These are phyloP conservation scores for Pelodiscus sinensis DNA, from an alignment of 2,113 vertebrate species.

Conservation along the genomic window DNA sequence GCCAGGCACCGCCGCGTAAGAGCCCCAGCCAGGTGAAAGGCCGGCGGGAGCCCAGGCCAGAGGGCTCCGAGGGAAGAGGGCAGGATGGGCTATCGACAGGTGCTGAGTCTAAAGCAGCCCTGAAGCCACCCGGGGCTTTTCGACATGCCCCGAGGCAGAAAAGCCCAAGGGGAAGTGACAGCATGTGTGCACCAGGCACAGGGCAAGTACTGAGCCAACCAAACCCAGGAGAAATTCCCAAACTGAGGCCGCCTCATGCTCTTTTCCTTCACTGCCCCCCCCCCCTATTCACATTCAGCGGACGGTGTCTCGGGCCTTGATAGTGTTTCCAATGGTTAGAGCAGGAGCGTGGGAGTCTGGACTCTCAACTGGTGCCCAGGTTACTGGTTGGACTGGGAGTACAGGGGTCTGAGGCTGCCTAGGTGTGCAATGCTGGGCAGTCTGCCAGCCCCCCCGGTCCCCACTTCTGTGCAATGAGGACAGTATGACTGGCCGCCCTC, in stretches of 20 bases:
- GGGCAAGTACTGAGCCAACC: neutral
- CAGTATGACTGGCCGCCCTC: neutral
- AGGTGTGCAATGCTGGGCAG: neutral
- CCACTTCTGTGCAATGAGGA: neutral
- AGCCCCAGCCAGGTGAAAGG: accelerated
- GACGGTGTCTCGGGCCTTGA: neutral
- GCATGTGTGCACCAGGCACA: neutral
- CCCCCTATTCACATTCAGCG: no score
- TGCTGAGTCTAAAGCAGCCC: accelerated
- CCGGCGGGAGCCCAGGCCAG: accelerated
- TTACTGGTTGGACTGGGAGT: neutral
- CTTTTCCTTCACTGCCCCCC: accelerated
- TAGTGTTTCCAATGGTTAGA: neutral
- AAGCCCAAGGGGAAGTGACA: neutral
- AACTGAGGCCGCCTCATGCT: no score
- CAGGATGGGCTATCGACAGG: accelerated
- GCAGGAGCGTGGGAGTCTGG: neutral
- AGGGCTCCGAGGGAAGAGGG: neutral
- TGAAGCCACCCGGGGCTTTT: accelerated
- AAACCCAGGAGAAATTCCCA: neutral
- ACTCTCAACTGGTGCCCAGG: neutral
- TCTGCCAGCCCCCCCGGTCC: neutral
- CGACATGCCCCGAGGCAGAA: accelerated
- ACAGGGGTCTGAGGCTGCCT: neutral
- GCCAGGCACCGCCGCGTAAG: neutral